These are phyloP conservation scores for Telenomus remus DNA, from an alignment of 1,140 invertebrate species.

Conservation along the genomic window DNA sequence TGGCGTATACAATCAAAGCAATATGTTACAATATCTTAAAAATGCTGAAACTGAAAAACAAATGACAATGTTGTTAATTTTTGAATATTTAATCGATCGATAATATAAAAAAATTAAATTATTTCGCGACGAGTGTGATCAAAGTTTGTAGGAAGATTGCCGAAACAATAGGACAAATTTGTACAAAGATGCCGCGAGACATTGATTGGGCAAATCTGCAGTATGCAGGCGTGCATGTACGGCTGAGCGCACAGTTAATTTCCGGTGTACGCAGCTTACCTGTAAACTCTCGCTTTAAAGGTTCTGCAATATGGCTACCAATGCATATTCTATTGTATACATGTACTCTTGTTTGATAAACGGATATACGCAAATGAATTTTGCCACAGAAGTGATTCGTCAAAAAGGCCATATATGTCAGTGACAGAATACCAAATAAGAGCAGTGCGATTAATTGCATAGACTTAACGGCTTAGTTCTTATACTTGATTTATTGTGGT, in stretches of 20 bases:
- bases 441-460: background rate
- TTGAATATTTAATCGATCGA: too few relatives aligned
- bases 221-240: conserved; percentile 47
- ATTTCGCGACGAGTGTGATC: conserved; percentile 12
- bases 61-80: too few relatives aligned
- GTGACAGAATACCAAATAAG: conserved; percentile 17
- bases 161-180: conserved; percentile 44
- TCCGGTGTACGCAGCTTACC: conserved; percentile 53
- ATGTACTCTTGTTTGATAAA: conserved; percentile 46
- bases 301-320: conserved; percentile 52
- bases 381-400: conserved; percentile 40
- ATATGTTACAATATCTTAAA: too few relatives aligned
- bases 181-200: conserved; percentile 51
- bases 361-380: conserved; percentile 48
- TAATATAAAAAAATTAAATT: conserved; percentile 5
- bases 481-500: too few relatives aligned
- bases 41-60: too few relatives aligned
- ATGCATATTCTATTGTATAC: conserved; percentile 57
- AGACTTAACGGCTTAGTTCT: too few relatives aligned
- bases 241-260: conserved; percentile 60
- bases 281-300: conserved; percentile 57
- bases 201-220: conserved; percentile 58
- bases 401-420: conserved; percentile 25
- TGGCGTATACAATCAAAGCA: too few relatives aligned
- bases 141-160: conserved; percentile 26